A percentile compares a stretch with the other conserved stretches of the same genome.
Conservation (phyloP, 2,888 invertebrate genomes). For the Saturnia pavonia region DNA sequence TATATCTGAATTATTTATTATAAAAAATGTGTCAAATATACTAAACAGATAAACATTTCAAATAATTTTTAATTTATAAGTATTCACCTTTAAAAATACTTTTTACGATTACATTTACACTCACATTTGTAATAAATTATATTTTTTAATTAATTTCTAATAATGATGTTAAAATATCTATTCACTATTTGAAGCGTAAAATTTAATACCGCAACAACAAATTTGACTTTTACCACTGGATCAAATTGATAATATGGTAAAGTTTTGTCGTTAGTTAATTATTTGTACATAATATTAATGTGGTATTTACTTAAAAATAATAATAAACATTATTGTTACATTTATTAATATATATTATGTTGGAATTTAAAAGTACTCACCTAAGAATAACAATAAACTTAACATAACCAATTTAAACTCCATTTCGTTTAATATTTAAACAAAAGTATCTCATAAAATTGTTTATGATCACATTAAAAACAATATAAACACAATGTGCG, state of each 20-base stretch:
- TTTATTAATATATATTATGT: no score
- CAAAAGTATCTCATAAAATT: conserved; percentile 25
- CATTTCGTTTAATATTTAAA: conserved; percentile 28
- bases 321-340: background rate
- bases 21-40: no score
- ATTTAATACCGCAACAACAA: background rate
- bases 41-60: no score
- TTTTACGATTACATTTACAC: no score
- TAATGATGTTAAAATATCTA: background rate
- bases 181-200: background rate
- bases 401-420: conserved; percentile 29
- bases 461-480: conserved; percentile 36
- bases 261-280: background rate
- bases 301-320: background rate
- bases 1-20: no score
- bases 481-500: conserved; percentile 23
- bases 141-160: no score
- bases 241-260: no score
- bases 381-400: conserved; percentile 30
- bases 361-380: conserved; percentile 30
- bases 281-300: background rate
- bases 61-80: no score
- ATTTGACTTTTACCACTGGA: background rate
- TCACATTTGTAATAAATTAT: no score
- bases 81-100: no score